These are phyloP conservation scores for Enteromius radiatus DNA, from an alignment of 2,797 vertebrate species.

Conservation along the genomic window DNA sequence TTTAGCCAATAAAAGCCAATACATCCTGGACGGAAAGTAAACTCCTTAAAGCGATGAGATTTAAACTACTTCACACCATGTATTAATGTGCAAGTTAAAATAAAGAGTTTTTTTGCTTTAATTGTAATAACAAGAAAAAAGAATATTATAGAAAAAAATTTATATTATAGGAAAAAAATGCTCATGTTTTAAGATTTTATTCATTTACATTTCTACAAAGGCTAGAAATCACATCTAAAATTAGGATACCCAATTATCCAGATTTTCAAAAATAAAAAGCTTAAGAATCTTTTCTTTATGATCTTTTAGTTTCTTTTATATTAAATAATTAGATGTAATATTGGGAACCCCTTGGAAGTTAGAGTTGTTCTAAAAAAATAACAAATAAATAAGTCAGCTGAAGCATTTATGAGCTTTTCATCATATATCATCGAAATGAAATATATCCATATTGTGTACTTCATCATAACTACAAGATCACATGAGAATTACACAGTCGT, in stretches of 20 bases:
- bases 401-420: not conserved
- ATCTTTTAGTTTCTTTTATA: not conserved
- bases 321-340: not conserved
- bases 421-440: not conserved
- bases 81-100: not conserved
- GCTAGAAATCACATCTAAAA: not conserved
- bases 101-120: too few relatives aligned
- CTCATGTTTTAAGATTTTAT: not conserved
- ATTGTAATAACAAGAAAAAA: not conserved
- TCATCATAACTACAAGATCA: conserved; percentile 14
- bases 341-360: not conserved
- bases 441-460: not conserved
- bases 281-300: too few relatives aligned
- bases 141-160: not conserved
- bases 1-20: conserved; percentile 17
- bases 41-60: conserved; percentile 1
- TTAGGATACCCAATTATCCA: not conserved
- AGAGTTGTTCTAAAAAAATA: not conserved
- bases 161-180: too few relatives aligned
- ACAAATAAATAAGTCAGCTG: not conserved
- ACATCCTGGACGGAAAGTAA: conserved; percentile 36
- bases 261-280: not conserved
- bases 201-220: not conserved
- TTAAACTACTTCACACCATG: conserved; percentile 18
- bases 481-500: conserved; percentile 34